Percentiles rank a stretch among this genome's conserved stretches.
phyloP scores from a whole-genome alignment of 2,113 vertebrate species.

The Glaucidium brasilianum region DNA sequence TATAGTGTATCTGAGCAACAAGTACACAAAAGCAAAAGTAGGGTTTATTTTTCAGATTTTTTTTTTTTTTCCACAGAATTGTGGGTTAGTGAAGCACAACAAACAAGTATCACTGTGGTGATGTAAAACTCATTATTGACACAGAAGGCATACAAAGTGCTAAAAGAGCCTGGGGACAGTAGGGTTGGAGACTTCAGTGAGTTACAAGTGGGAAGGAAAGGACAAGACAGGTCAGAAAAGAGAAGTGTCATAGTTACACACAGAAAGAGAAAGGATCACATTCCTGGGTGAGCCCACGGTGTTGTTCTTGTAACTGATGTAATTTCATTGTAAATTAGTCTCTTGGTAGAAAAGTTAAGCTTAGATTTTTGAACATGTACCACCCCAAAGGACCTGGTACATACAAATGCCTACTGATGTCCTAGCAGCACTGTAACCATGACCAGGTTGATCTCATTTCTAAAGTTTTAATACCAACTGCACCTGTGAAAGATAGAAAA shows the following conservation, averaged over 20 bases:
- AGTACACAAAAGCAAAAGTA: neutral
- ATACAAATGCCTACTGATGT: neutral
- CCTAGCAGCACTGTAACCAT: neutral
- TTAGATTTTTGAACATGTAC: neutral
- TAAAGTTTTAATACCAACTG: neutral
- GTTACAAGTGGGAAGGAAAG: neutral
- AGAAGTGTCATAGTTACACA: neutral
- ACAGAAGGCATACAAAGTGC: neutral
- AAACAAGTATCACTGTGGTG: neutral
- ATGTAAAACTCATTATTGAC: neutral
- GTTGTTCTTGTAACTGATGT: neutral
- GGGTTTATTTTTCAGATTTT: neutral
- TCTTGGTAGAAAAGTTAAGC: neutral
- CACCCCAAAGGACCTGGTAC: neutral
- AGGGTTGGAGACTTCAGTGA: neutral
- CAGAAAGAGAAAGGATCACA: neutral
- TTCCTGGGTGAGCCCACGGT: neutral
- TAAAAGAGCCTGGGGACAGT: neutral
- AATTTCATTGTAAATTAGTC: neutral
- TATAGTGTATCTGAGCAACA: neutral
- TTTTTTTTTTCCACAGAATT: neutral
- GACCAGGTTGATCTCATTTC: neutral
- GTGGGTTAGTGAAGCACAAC: neutral
- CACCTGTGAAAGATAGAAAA: neutral
- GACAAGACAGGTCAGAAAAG: neutral